These are phyloP conservation scores for Poicephalus meyeri DNA, from an alignment of 2,113 vertebrate genomes.

Conservation along the genomic window DNA sequence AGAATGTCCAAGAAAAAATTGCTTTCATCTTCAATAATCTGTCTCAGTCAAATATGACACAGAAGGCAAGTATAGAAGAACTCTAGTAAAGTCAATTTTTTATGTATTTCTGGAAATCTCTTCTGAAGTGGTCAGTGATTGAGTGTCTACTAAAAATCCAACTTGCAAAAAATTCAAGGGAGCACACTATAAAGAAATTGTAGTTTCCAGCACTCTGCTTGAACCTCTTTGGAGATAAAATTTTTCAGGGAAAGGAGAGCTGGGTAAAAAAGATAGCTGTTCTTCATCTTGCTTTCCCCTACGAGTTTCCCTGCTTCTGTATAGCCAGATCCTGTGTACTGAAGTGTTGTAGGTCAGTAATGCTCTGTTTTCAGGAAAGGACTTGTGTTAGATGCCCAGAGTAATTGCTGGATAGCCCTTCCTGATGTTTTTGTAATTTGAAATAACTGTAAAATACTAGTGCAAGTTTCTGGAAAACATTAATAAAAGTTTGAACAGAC, in stretches of 20 bases:
- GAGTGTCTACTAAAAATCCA: not conserved
- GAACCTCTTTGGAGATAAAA: not conserved
- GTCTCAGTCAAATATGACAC: conserved; percentile 98
- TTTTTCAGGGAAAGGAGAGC: not conserved
- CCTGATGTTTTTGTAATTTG: not conserved
- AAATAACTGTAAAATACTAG: not conserved
- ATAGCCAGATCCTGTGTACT: not conserved
- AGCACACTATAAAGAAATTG: not conserved
- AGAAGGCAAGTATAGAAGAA: conserved; percentile 83
- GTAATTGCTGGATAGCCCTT: not conserved
- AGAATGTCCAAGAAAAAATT: conserved; percentile 98
- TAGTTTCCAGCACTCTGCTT: not conserved
- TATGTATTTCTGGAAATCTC: not conserved
- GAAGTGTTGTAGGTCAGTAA: not conserved
- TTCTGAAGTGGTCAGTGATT: not conserved
- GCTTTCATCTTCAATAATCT: conserved; percentile 99
- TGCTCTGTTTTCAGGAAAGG: not conserved
- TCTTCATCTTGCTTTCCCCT: not conserved
- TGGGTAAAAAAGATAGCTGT: not conserved
- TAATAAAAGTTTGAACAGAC: not conserved
- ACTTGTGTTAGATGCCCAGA: not conserved
- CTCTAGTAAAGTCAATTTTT: not conserved
- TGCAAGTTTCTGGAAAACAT: not conserved
- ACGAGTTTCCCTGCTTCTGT: not conserved
- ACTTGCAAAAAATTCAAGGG: not conserved